phyloP scores from a whole-genome alignment of 2,113 vertebrate genomes.

The Bubalus kerabau region DNA sequence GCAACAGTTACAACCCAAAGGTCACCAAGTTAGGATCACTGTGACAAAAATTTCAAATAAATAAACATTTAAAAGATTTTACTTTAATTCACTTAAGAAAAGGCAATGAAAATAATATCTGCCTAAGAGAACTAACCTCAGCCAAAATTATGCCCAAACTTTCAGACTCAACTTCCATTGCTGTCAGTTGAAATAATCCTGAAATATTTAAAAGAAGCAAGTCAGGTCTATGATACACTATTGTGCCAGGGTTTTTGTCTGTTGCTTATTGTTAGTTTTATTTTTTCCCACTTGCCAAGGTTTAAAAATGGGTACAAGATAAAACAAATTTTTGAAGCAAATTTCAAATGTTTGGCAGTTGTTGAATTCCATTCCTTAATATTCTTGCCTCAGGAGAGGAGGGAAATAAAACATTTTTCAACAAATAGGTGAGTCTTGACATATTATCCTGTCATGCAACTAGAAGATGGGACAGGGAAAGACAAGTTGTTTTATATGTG shows the following conservation, averaged over 20 bases:
- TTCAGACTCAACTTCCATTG: background rate
- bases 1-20: background rate
- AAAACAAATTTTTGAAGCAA: conserved; percentile 38
- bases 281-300: background rate
- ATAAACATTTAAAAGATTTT: conserved; percentile 15
- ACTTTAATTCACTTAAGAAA: conserved; percentile 15
- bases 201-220: conserved; percentile 2
- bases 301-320: conserved; percentile 44
- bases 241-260: background rate
- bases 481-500: conserved; percentile 23
- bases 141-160: background rate
- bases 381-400: conserved; percentile 17
- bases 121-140: background rate
- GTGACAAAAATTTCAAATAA: conserved; percentile 42
- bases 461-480: background rate
- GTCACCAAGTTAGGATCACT: conserved; percentile 14
- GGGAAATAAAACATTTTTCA: conserved; percentile 53
- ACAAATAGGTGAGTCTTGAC: conserved; percentile 36
- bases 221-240: background rate
- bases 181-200: background rate
- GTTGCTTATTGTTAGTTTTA: background rate
- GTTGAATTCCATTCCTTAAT: conserved; percentile 51
- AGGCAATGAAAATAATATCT: conserved; percentile 43
- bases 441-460: background rate
- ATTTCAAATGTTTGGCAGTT: conserved; percentile 29